These are phyloP conservation scores for Lipophrys pholis DNA, from an alignment of 2,113 vertebrate genomes.

Conservation along the genomic window DNA sequence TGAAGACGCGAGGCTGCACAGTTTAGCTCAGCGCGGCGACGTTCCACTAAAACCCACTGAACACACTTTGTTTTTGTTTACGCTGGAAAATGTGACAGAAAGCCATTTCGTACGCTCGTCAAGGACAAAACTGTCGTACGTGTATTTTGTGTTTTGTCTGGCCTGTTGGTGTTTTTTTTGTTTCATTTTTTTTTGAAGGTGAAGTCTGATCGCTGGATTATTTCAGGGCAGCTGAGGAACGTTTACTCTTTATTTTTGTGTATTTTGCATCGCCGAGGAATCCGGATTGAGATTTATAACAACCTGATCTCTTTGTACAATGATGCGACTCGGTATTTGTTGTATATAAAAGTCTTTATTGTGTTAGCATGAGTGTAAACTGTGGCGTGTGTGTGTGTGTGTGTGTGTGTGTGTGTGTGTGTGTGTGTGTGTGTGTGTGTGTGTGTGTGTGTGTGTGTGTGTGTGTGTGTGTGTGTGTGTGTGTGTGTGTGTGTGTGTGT, in stretches of 20 bases:
- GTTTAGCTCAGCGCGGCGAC: no score
- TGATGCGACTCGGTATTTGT: slow-evolving; percentile 85
- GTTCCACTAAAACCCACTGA: no score
- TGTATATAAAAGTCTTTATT: slow-evolving; percentile 86
- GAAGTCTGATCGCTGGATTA: slow-evolving; percentile 10
- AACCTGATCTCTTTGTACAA: slow-evolving; percentile 83
- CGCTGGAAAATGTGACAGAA: no score
- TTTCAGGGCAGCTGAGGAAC: slow-evolving; percentile 57
- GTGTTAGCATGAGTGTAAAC: slow-evolving; percentile 93
- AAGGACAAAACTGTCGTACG: no score
- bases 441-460: no score
- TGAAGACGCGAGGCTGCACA: no score
- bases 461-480: no score
- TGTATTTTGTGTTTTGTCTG: background rate
- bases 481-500: no score
- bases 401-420: no score
- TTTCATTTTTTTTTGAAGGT: no score
- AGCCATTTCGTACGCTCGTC: no score
- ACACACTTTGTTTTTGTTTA: no score
- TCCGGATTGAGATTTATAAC: slow-evolving; percentile 58
- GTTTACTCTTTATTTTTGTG: slow-evolving; percentile 67
- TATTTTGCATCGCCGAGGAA: slow-evolving; percentile 76
- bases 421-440: slow-evolving; percentile 70
- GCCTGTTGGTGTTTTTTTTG: background rate
- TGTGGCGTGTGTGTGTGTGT: slow-evolving; percentile 72